A percentile compares a stretch with the other conserved stretches of the same genome.
These are phyloP conservation scores for Daptonema setosum DNA, from an alignment of 2,888 invertebrate species.

Conservation along the genomic window DNA sequence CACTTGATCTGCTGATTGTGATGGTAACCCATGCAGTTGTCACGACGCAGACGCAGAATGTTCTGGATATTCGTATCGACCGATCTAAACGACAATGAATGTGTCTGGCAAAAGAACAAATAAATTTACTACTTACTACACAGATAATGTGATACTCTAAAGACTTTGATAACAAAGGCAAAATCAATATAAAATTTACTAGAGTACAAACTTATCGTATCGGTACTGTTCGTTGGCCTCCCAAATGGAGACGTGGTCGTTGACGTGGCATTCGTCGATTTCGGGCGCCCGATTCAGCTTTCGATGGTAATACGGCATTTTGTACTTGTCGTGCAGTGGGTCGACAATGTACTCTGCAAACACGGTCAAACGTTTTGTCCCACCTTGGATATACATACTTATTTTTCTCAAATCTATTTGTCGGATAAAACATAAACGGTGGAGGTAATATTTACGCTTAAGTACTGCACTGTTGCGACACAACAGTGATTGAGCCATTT, in stretches of 20 bases:
- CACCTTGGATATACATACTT: too few relatives aligned
- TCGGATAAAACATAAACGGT: not conserved
- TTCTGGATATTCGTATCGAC: conserved; percentile 60
- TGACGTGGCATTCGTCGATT: conserved; percentile 73
- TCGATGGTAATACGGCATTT: conserved; percentile 74
- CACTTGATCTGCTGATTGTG: conserved; percentile 43
- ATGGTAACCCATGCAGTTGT: conserved; percentile 52
- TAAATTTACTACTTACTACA: too few relatives aligned
- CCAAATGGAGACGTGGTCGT: conserved; percentile 55
- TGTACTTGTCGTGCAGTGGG: conserved; percentile 39
- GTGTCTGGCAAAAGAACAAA: not conserved
- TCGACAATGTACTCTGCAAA: conserved; percentile 22
- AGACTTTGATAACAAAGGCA: too few relatives aligned
- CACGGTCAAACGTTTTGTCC: too few relatives aligned
- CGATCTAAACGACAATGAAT: conserved; percentile 36
- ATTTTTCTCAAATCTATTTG: too few relatives aligned
- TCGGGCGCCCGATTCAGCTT: conserved; percentile 71
- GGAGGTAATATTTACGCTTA: not conserved
- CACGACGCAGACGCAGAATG: conserved; percentile 59
- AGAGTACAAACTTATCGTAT: conserved; percentile 52
- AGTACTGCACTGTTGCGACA: too few relatives aligned
- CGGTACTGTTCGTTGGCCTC: conserved; percentile 77
- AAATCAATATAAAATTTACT: too few relatives aligned
- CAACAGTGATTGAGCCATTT: too few relatives aligned
- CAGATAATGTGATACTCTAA: too few relatives aligned